Evolutionary conservation across 2,888 invertebrate species (phyloP).

Genomic region (Molorchus minor): DNA sequence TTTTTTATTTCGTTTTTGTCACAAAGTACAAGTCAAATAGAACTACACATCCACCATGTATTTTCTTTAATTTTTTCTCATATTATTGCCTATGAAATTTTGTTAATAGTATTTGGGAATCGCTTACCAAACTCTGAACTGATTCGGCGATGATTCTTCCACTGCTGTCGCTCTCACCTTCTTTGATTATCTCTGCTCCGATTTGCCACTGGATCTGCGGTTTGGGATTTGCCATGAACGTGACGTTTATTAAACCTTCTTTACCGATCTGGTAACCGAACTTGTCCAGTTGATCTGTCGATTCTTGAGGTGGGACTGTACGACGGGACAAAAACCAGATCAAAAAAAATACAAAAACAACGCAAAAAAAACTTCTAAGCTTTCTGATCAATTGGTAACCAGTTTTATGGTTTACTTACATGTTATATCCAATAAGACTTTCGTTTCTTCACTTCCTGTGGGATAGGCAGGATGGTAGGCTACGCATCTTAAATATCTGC

Average conservation of each 20-base stretch:
- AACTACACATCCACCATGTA: too few species aligned
- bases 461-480: slow-evolving; percentile 72
- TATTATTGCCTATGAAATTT: too few species aligned
- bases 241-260: slow-evolving; percentile 77
- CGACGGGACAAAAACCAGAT: slow-evolving; percentile 22
- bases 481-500: slow-evolving; percentile 71
- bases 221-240: slow-evolving; percentile 75
- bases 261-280: slow-evolving; percentile 79
- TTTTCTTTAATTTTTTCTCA: too few species aligned
- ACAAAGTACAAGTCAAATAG: too few species aligned
- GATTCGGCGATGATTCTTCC: slow-evolving; percentile 64
- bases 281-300: slow-evolving; percentile 69
- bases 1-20: too few species aligned
- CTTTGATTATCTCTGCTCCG: slow-evolving; percentile 66
- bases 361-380: not conserved
- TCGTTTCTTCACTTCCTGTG: slow-evolving; percentile 56
- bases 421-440: slow-evolving; percentile 66
- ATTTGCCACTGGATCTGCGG: slow-evolving; percentile 77
- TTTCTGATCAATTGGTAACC: not conserved
- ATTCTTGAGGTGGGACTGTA: slow-evolving; percentile 75
- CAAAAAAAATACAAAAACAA: slow-evolving; percentile 10
- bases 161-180: slow-evolving; percentile 64
- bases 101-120: too few species aligned
- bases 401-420: slow-evolving; percentile 67
- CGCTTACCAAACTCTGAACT: slow-evolving; percentile 63